phyloP scores from a whole-genome alignment of 2,888 invertebrate genomes.

The Nyleta sp. region DNA sequence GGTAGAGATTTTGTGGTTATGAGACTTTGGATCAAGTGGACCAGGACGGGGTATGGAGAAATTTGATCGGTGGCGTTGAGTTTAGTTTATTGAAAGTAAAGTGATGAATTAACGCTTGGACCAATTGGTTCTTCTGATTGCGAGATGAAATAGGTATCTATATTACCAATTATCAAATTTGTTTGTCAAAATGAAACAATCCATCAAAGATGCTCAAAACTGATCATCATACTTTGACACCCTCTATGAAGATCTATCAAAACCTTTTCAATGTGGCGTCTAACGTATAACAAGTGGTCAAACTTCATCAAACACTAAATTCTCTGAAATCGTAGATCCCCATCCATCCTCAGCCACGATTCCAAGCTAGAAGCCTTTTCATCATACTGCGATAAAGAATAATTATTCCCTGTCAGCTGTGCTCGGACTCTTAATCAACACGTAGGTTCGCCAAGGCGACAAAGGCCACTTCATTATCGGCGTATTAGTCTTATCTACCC shows the following conservation, averaged over 20 bases:
- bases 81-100: no score
- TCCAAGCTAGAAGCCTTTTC: conserved; percentile 11
- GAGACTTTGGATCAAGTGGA: no score
- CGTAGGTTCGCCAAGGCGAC: conserved; percentile 47
- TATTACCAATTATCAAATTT: no score
- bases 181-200: not conserved
- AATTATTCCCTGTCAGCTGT: conserved; percentile 41
- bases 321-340: not conserved
- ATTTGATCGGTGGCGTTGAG: no score
- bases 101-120: no score
- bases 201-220: no score
- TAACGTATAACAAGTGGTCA: not conserved
- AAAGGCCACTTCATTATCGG: conserved; percentile 69
- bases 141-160: no score
- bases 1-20: not conserved
- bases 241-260: not conserved
- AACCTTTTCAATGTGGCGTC: not conserved
- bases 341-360: not conserved
- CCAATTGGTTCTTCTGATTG: no score
- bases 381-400: conserved; percentile 23
- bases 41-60: no score
- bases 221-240: no score
- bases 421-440: conserved; percentile 33
- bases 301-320: not conserved
- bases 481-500: conserved; percentile 67